These are phyloP conservation scores for Oreochromis grahami DNA, from an alignment of 2,797 vertebrate genomes.

Conservation along the genomic window DNA sequence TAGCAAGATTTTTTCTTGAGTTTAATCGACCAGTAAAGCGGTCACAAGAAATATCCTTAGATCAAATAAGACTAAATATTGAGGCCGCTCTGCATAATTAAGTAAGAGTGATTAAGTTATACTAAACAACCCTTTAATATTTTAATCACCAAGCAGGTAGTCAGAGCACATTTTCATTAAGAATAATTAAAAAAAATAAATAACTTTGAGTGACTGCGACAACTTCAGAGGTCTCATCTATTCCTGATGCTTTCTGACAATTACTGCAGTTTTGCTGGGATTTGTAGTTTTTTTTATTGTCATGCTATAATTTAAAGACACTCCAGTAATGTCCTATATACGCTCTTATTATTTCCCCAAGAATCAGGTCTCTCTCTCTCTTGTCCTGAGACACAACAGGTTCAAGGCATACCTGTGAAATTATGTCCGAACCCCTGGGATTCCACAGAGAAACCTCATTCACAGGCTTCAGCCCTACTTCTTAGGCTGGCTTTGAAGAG, in stretches of 20 bases:
- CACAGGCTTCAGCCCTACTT: slow-evolving; percentile 30
- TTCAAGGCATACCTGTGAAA: slow-evolving; percentile 18
- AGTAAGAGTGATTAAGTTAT: not conserved
- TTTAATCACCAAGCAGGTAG: not conserved
- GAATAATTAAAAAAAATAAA: not conserved
- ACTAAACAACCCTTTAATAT: not conserved
- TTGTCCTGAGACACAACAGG: slow-evolving; percentile 12
- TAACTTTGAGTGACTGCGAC: not conserved
- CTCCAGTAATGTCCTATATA: slow-evolving; percentile 21
- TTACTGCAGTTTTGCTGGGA: not conserved
- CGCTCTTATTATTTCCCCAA: not conserved
- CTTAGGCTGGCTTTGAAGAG: not conserved
- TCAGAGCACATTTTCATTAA: not conserved
- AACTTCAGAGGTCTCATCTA: not conserved
- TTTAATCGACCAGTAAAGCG: not conserved
- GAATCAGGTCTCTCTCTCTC: slow-evolving; percentile 15
- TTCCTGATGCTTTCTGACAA: not conserved
- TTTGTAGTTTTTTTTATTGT: not conserved
- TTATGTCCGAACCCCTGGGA: slow-evolving; percentile 25
- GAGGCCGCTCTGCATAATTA: not conserved
- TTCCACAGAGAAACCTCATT: slow-evolving; percentile 12
- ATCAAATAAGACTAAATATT: not conserved
- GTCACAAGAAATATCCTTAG: not conserved
- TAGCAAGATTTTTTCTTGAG: not conserved
- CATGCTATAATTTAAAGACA: not conserved